Evolutionary conservation across 1,140 invertebrate genomes (phyloP).

Genomic region (Ptiloglossa arizonensis): DNA sequence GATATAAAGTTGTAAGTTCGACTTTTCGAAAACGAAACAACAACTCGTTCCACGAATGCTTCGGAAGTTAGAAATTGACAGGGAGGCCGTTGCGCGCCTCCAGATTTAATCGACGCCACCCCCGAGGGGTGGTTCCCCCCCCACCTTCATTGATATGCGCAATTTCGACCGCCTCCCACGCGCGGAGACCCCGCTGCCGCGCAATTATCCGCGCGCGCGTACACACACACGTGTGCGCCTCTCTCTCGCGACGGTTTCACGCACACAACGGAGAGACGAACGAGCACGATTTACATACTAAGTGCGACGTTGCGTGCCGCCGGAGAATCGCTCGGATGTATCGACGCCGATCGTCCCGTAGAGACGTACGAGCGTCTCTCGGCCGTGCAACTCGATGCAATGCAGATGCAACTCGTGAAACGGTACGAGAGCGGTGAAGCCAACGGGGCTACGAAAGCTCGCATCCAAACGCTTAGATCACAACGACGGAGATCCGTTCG

Average conservation of each 20-base stretch:
- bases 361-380: neutral
- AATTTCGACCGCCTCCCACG: conserved; percentile 66
- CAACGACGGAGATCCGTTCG: conserved; percentile 30
- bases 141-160: conserved; percentile 64
- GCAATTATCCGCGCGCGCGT: conserved; percentile 64
- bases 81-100: conserved; percentile 38
- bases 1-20: conserved; percentile 30
- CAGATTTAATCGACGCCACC: conserved; percentile 59
- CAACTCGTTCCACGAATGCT: conserved; percentile 35
- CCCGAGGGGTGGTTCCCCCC: too few relatives aligned
- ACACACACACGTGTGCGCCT: neutral
- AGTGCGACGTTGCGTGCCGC: conserved; percentile 64
- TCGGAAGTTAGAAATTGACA: conserved; percentile 55
- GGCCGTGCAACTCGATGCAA: conserved; percentile 20
- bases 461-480: conserved; percentile 18
- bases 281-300: conserved; percentile 63
- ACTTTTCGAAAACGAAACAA: conserved; percentile 12
- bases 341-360: conserved; percentile 51
- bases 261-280: neutral
- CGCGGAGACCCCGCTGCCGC: conserved; percentile 25
- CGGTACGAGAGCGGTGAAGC: too few relatives aligned
- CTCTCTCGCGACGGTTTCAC: neutral
- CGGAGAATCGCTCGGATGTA: conserved; percentile 62
- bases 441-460: conserved; percentile 6
- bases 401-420: conserved; percentile 57